Evolutionary conservation across 2,888 invertebrate genomes (phyloP).

Genomic region (Gisinianus flammeolus): DNA sequence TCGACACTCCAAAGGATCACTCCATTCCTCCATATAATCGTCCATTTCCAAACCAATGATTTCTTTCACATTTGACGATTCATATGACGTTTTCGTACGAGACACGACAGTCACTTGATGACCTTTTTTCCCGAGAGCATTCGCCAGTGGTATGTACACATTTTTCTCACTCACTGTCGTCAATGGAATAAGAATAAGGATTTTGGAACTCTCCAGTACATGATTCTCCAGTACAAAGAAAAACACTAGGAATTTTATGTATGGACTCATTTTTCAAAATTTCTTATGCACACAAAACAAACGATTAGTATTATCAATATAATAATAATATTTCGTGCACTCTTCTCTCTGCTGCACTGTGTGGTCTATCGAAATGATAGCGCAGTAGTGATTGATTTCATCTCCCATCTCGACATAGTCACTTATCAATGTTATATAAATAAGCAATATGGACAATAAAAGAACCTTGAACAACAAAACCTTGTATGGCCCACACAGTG

Average conservation of each 20-base stretch:
- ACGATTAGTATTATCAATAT: too few species aligned
- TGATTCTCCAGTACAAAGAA: not conserved
- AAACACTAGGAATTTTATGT: not conserved
- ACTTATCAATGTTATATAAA: too few species aligned
- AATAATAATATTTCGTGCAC: too few species aligned
- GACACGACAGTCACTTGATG: slow-evolving; percentile 67
- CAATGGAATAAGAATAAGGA: slow-evolving; percentile 52
- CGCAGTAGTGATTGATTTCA: too few species aligned
- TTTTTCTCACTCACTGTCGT: slow-evolving; percentile 43
- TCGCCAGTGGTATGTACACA: slow-evolving; percentile 61
- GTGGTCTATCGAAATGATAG: too few species aligned
- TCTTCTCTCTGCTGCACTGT: too few species aligned
- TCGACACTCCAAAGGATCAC: slow-evolving; percentile 5
- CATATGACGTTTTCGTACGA: slow-evolving; percentile 61
- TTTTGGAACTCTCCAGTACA: slow-evolving; percentile 29
- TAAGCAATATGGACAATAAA: too few species aligned
- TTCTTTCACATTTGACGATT: slow-evolving; percentile 61
- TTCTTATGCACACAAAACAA: too few species aligned
- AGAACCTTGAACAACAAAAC: too few species aligned
- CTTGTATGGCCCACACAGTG: too few species aligned
- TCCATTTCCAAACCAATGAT: slow-evolving; percentile 38
- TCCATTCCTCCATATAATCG: slow-evolving; percentile 20
- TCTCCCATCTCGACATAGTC: too few species aligned
- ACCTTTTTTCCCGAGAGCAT: slow-evolving; percentile 65
- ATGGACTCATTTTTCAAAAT: too few species aligned